Evolutionary conservation across 2,888 invertebrate species (phyloP), one percentile per base, ranked within the genome.

Genomic region (Apodemia hepburni): DNA sequence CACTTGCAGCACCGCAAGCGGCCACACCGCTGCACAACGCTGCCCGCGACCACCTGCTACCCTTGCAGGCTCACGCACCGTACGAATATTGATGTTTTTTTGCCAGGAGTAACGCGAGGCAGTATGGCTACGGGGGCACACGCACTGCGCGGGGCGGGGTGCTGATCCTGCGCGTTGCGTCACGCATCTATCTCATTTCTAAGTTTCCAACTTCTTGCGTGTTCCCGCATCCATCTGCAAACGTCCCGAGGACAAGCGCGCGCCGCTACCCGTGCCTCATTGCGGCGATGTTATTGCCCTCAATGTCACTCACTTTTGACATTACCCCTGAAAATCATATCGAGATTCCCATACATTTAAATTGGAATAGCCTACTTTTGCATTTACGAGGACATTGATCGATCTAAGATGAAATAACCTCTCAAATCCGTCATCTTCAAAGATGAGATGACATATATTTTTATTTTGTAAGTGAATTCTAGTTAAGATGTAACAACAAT

Each of bases 81-180:
- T 81, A 80, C 82, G 80, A 82, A 80, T 87, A 89, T 90, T 87
- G 88, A 89, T 87, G 87, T 86, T 82, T 84, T 85, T 84, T 85
- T 80, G 73, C 75, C 73, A 66, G 64, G 74, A 79, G 81, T 63
- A 65, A 65, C 64, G 65, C 65, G 65, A 65, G 69, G 68, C 65
- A 66, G 70, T 70, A 69, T 68, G 68, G 69, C 69, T 72, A 73
- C 76, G 76, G 80, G 29, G 77, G 77, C 78, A 77, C 82, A 80
- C 79, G 81, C 81, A 78, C 77, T 66, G 72, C 64, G 70, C 75
- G 79, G 79, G 69, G 78, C 73, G 82, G 81, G 80, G 83, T 69
- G 77, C 74, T 76, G 85, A 73, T 85, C 87, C 88, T 89, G 90
- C 90, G 89, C 90, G 87, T 83, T 89, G 90, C 89, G 90, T 85